Base-by-base conservation (phyloP, 2,797 vertebrate species). In the Channa striata region DNA sequence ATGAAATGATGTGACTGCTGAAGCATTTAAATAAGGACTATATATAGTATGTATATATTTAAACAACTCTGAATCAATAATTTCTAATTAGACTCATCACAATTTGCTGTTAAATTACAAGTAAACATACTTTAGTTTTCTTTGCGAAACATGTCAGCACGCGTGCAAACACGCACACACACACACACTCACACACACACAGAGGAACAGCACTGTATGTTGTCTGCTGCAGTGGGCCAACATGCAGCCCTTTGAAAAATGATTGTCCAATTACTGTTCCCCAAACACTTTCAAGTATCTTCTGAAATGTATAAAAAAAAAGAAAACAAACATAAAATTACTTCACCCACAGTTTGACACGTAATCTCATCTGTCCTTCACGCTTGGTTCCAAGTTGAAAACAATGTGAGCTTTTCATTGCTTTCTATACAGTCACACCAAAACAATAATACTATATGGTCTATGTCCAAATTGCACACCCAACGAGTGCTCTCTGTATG, bases 251-350 rank as follows among this genome's bases (percentile, higher is more conserved):
- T 60, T 69, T 65, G 80, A 68, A 73, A 59, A 82, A 80, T 48
- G 47, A 72, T 72, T 66, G 64, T 76, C 53, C 58, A 42, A 10
- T 72, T 54, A 42, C 70, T 82, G 77, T 81, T 85, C 74, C 83
- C 59, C 19, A 44, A 80, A 81, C 69, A 81, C 68, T 65, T 86
- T 91, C 81, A 87, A 89, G 85, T 86, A 86, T 89, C 68, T 58
- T 69, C 56, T 86, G 30, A 86, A 85, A 80, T 68, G 10, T 61
- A 21, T 39, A 20, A 33, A 70, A 49, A 72, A 30, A 4, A 49
- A 72, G 6, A 4, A 30, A 30, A 30, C 25, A 30, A 59, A 44
- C 12, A 5, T 46, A 0, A 47, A 58, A 66, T 23, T 33, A 36
- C 25, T 51, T 69, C 23, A 52, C 19, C 52, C 49, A 59, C 23